These are phyloP conservation scores for Acrocera orbiculus DNA, from an alignment of 2,888 invertebrate genomes.

Conservation along the genomic window DNA sequence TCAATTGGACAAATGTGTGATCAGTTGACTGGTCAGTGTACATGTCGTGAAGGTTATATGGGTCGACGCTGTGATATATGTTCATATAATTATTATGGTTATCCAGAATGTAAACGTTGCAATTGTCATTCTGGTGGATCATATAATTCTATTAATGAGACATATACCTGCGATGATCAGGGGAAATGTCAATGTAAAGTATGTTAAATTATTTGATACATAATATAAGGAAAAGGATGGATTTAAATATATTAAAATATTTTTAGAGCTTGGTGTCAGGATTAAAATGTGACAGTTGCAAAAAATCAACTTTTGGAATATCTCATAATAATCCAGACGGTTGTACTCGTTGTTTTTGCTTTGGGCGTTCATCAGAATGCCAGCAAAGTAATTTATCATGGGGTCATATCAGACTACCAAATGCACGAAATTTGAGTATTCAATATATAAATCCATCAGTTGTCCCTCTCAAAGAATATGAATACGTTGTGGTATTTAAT, in stretches of 20 bases:
- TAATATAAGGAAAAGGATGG: not conserved
- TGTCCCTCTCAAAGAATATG: constrained; percentile 23
- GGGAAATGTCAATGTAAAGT: constrained; percentile 88
- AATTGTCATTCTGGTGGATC: constrained; percentile 65
- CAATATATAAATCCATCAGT: constrained; percentile 23
- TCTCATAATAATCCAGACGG: constrained; percentile 61
- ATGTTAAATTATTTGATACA: constrained; percentile 15
- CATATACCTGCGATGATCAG: constrained; percentile 51
- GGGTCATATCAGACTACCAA: constrained; percentile 53
- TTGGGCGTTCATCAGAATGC: constrained; percentile 67
- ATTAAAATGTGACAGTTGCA: constrained; percentile 66
- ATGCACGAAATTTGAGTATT: constrained; percentile 34
- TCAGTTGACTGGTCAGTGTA: constrained; percentile 42
- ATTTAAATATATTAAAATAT: not conserved
- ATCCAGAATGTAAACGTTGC: constrained; percentile 73
- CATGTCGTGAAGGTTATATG: constrained; percentile 54
- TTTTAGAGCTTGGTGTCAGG: constrained; percentile 40
- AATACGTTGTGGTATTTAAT: constrained; percentile 25
- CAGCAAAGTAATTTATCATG: constrained; percentile 65
- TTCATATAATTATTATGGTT: constrained; percentile 71
- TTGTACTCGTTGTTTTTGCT: constrained; percentile 93
- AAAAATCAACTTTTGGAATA: constrained; percentile 72
- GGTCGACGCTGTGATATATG: constrained; percentile 70
- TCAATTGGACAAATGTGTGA: constrained; percentile 44
- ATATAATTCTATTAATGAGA: constrained; percentile 32